Conservation (phyloP, 2,888 invertebrate species). For the Rhagophthalmus giganteus region DNA sequence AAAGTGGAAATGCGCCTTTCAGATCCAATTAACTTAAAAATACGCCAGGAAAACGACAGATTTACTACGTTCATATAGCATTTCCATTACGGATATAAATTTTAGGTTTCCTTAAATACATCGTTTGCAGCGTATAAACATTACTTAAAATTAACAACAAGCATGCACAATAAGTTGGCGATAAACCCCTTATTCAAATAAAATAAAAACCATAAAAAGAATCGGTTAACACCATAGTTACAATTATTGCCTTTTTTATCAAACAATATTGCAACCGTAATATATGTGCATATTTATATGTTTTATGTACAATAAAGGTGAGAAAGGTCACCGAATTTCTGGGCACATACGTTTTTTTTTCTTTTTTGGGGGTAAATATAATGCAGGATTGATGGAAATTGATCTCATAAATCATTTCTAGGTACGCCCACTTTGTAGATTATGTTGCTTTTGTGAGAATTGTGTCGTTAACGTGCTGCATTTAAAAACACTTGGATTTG, state of each 20-base stretch:
- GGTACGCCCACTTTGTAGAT: slow-evolving; percentile 11
- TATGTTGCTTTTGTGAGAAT: slow-evolving; percentile 10
- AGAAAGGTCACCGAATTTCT: slow-evolving; percentile 20
- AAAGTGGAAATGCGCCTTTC: slow-evolving; percentile 52
- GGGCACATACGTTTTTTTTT: slow-evolving; percentile 8
- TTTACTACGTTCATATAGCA: slow-evolving; percentile 35
- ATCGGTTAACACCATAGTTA: slow-evolving; percentile 6
- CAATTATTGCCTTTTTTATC: slow-evolving; percentile 1
- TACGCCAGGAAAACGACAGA: slow-evolving; percentile 40
- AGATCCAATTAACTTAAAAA: slow-evolving; percentile 52
- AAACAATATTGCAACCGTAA: slow-evolving; percentile 20
- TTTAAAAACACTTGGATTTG: no score
- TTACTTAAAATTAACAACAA: no score
- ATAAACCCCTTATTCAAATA: background rate
- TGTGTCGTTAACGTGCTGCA: no score
- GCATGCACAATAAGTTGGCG: no score
- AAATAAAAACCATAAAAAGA: slow-evolving; percentile 1
- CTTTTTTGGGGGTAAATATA: slow-evolving; percentile 24
- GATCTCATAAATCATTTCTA: slow-evolving; percentile 19
- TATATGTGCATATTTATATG: slow-evolving; percentile 28
- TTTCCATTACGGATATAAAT: slow-evolving; percentile 19
- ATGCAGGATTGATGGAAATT: slow-evolving; percentile 23
- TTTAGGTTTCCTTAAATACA: no score
- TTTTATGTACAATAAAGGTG: slow-evolving; percentile 20
- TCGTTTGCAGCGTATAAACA: no score